Conservation (phyloP, 2,888 invertebrate genomes). For the Neoascia interrupta region DNA sequence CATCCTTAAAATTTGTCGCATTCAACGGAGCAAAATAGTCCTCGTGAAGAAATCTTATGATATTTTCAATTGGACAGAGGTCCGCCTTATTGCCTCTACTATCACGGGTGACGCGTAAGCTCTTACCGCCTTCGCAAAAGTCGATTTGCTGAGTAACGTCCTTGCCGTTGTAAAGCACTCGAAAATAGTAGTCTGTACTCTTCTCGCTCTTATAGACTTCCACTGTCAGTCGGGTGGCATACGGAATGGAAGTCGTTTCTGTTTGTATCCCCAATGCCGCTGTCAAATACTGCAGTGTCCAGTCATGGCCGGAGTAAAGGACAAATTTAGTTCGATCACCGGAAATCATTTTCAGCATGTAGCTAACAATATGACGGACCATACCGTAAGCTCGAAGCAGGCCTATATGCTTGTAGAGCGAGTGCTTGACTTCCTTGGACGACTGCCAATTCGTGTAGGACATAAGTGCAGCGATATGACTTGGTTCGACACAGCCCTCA, state of each 20-base stretch:
- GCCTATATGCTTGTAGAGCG: slow-evolving; percentile 84
- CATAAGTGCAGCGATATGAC: slow-evolving; percentile 89
- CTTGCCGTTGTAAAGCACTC: slow-evolving; percentile 91
- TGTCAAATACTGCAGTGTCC: slow-evolving; percentile 91
- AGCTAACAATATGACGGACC: slow-evolving; percentile 89
- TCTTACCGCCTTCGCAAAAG: slow-evolving; percentile 86
- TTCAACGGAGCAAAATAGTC: slow-evolving; percentile 91
- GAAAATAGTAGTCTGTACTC: slow-evolving; percentile 86
- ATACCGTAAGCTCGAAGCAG: slow-evolving; percentile 90
- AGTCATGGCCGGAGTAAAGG: slow-evolving; percentile 94
- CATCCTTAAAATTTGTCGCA: slow-evolving; percentile 93
- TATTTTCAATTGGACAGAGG: slow-evolving; percentile 92
- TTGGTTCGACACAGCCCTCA: slow-evolving; percentile 83
- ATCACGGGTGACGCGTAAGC: slow-evolving; percentile 81
- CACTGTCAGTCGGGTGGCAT: slow-evolving; percentile 92
- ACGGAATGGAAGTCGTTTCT: slow-evolving; percentile 85
- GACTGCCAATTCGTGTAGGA: slow-evolving; percentile 91
- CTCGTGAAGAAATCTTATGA: slow-evolving; percentile 92
- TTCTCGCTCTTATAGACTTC: slow-evolving; percentile 90
- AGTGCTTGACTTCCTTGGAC: slow-evolving; percentile 82
- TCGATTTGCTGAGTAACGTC: slow-evolving; percentile 90
- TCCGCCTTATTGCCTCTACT: slow-evolving; percentile 81
- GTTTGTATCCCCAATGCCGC: slow-evolving; percentile 86
- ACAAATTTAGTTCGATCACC: slow-evolving; percentile 88
- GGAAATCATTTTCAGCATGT: slow-evolving; percentile 90